phyloP scores from a whole-genome alignment of 2,888 invertebrate species.

The Bembecia ichneumoniformis region DNA sequence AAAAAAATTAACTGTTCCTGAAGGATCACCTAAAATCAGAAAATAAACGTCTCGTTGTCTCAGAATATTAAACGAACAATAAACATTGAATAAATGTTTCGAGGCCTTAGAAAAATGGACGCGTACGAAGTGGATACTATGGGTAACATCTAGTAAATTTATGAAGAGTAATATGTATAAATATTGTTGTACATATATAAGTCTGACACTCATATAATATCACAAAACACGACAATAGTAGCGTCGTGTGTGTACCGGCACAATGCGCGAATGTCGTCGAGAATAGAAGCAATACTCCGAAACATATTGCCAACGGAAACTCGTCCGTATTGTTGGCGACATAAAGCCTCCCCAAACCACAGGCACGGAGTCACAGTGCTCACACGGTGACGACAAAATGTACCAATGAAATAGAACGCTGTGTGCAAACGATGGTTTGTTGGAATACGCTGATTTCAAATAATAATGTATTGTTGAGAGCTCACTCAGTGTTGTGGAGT shows the following conservation, averaged over 20 bases:
- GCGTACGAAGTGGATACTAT: not conserved
- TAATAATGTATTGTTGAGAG: not conserved
- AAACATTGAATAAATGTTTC: too few species aligned
- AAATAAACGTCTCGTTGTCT: too few species aligned
- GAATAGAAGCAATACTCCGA: conserved; percentile 14
- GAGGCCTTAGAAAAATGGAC: too few species aligned
- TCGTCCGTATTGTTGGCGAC: conserved; percentile 14
- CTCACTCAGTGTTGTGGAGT: not conserved
- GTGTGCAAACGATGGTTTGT: not conserved
- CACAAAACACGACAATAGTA: conserved; percentile 27
- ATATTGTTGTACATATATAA: not conserved
- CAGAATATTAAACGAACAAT: too few species aligned
- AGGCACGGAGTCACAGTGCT: not conserved
- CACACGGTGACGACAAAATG: not conserved
- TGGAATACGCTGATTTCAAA: not conserved
- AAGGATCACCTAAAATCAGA: too few species aligned
- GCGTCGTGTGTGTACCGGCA: conserved; percentile 23
- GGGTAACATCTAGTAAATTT: not conserved
- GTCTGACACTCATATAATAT: conserved; percentile 37
- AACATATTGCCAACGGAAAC: conserved; percentile 12
- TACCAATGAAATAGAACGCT: not conserved
- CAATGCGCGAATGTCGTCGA: conserved; percentile 19
- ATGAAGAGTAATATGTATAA: not conserved
- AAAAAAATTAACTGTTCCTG: too few species aligned
- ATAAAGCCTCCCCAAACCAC: not conserved